Percentiles rank a stretch among this genome's conserved stretches.
Conservation (phyloP, 2,113 vertebrate genomes). For the Grantiella picta region DNA sequence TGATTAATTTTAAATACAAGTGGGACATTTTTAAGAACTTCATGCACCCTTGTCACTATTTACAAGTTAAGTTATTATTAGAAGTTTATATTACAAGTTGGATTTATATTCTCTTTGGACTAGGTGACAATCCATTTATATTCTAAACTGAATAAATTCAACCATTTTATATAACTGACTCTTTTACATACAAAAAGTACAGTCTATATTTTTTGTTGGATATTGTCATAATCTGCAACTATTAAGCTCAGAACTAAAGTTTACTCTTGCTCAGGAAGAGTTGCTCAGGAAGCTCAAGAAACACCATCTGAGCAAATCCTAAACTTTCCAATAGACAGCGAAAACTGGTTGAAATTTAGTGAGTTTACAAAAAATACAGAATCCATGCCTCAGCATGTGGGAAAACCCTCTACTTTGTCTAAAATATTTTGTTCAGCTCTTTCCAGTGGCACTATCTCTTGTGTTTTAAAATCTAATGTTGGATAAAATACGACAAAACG, state of each 20-base stretch:
- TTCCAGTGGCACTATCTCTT: not conserved
- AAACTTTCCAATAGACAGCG: not conserved
- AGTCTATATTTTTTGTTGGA: not conserved
- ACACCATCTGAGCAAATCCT: not conserved
- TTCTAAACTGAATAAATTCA: constrained; percentile 4
- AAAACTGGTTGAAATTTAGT: not conserved
- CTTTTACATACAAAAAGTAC: constrained; percentile 28
- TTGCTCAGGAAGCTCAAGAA: not conserved
- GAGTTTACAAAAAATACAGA: not conserved
- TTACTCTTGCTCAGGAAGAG: no score
- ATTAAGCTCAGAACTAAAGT: not conserved
- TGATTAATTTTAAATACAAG: constrained; percentile 3
- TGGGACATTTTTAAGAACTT: constrained; percentile 34
- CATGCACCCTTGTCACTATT: constrained; percentile 56
- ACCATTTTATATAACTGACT: constrained; percentile 1
- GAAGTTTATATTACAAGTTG: constrained; percentile 50
- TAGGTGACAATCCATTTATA: constrained; percentile 13
- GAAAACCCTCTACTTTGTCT: not conserved
- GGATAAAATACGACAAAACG: not conserved
- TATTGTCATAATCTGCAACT: not conserved
- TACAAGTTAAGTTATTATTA: constrained; percentile 26
- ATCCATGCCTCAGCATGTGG: not conserved
- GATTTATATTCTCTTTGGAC: constrained; percentile 32
- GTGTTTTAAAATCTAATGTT: not conserved
- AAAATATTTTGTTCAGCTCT: not conserved